Evolutionary conservation across 2,888 invertebrate species (phyloP).

Genomic region (Rhodophaea formosa): DNA sequence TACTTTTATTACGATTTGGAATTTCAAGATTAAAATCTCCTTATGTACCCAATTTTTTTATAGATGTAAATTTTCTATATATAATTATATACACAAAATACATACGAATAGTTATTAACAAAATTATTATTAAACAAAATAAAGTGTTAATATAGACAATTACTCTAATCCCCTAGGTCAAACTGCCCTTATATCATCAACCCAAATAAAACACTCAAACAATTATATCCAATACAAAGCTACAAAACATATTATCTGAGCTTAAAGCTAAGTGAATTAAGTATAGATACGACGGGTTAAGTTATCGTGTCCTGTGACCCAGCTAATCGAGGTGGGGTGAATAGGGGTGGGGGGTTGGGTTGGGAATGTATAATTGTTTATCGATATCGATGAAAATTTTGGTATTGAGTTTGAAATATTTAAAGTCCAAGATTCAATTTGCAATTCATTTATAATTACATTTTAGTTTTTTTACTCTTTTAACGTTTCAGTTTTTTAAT

Average conservation of each 20-base stretch:
- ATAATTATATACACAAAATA: no score
- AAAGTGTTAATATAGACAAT: background rate
- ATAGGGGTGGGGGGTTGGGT: constrained; percentile 46
- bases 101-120: background rate
- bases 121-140: background rate
- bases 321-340: constrained; percentile 62
- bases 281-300: constrained; percentile 59
- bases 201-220: constrained; percentile 2
- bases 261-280: constrained; percentile 36
- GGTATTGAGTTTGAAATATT: background rate
- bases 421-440: no score
- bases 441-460: no score
- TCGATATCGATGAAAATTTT: constrained; percentile 37
- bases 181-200: background rate
- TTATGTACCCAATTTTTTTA: no score
- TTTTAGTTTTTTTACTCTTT: no score
- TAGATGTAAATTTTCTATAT: no score
- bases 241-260: constrained; percentile 4
- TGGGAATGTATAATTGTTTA: constrained; percentile 18
- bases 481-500: no score
- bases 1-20: no score
- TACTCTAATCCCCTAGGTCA: background rate
- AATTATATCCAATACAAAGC: background rate
- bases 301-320: constrained; percentile 65
- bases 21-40: no score